phyloP scores from a whole-genome alignment of 2,797 vertebrate genomes.

The Anabas testudineus region DNA sequence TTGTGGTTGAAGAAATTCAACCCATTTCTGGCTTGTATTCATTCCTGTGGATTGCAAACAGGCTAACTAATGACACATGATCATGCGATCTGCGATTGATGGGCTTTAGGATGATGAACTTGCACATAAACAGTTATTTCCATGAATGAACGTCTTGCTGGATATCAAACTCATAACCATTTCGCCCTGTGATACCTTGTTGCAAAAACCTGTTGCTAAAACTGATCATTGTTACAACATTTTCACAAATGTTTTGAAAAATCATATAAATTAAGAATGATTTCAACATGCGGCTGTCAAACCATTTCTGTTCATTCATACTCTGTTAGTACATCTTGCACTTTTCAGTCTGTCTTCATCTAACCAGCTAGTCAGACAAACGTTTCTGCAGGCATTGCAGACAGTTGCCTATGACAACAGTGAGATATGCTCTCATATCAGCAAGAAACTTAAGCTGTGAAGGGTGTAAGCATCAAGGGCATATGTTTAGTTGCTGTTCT shows the following conservation, averaged over 20 bases:
- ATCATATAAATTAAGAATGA: neutral
- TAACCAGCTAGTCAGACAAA: constrained; percentile 28
- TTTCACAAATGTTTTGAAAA: neutral
- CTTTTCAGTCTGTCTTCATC: constrained; percentile 25
- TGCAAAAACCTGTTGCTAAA: neutral
- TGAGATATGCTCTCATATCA: constrained; percentile 62
- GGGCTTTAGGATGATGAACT: neutral
- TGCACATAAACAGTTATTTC: neutral
- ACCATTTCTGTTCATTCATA: neutral
- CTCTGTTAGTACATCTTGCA: constrained; percentile 35
- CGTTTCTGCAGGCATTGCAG: constrained; percentile 46
- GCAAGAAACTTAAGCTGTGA: constrained; percentile 56
- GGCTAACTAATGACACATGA: constrained; percentile 8
- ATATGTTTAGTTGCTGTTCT: constrained; percentile 45
- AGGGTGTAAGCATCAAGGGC: constrained; percentile 66
- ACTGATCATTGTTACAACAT: neutral
- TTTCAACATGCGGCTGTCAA: neutral
- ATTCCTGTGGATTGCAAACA: neutral
- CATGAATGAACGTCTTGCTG: neutral
- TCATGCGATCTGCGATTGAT: neutral
- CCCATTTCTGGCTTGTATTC: constrained; percentile 6
- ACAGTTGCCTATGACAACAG: constrained; percentile 69
- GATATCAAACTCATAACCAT: too few species aligned
- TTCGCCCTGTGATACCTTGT: neutral
- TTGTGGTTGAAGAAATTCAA: constrained; percentile 24